Base-by-base conservation (phyloP, 2,797 vertebrate species). In the Sibirionetta formosa region DNA sequence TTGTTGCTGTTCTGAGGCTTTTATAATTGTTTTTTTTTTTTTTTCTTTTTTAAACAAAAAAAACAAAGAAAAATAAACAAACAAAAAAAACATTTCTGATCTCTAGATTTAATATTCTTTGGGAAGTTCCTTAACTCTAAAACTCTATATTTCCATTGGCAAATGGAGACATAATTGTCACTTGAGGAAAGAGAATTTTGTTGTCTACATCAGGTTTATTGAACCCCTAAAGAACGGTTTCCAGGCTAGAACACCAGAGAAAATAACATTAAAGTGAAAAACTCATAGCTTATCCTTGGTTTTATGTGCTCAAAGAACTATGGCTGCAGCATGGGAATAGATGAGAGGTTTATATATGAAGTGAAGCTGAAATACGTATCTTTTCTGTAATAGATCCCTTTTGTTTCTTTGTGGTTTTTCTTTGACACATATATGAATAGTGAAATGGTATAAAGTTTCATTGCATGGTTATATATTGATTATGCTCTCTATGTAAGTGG, bases 161-260 rank as follows among this genome's bases (percentile, higher is more conserved):
- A 64, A 80, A 44, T 24, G 14, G 19, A 14, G 3, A 58, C 10
- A 18, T 36, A 66, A 53, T 14, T 42, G 36, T 14, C 7, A 22
- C 23, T 15, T 36, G 13, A 11, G 14, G 20, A 78, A 64, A 6
- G 9, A 85, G 16, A 72, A 53, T 4, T 35, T 69, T 63, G 19
- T 66, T 61, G 31, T 72, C 14, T 76, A 26, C 1, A 2, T 33
- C 6, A 48, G 23, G 14, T 8, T 68, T 80, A 46, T 48, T 46
- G 19, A 22, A 40, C 1, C 1, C 14, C 1, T 40, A 17, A 9
- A 50, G 36, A 7, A 66, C 48, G 33, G 2, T 26, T 35, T 58
- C 33, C 13, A 70, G 1, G 1, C 23, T 64, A 58, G 35, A 57
- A 66, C 8, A 9, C 5, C 18, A 18, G 58, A 36, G 35, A 83